Conservation (phyloP, 2,888 invertebrate genomes). For the Ochropleura leucogaster region DNA sequence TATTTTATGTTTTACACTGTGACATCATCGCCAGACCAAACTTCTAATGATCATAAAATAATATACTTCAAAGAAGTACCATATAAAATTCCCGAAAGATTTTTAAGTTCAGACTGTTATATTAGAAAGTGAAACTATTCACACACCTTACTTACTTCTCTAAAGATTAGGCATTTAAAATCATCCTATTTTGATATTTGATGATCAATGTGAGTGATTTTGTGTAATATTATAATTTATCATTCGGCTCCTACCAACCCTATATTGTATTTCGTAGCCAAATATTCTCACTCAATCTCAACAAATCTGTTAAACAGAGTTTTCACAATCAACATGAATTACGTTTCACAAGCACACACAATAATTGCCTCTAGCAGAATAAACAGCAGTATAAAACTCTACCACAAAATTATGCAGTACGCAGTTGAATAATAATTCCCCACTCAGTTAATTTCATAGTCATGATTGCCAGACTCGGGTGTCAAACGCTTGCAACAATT, state of each 20-base stretch:
- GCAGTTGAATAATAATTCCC: constrained; percentile 35
- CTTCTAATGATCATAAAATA: not conserved
- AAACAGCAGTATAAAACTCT: not conserved
- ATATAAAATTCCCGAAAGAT: no score
- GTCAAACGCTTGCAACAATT: constrained; percentile 60
- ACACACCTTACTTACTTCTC: no score
- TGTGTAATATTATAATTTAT: not conserved
- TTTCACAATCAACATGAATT: not conserved
- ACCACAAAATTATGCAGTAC: constrained; percentile 29
- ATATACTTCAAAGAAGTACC: no score
- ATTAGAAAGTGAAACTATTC: not conserved
- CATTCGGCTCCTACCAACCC: not conserved
- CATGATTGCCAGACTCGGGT: constrained; percentile 49
- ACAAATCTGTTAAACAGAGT: not conserved
- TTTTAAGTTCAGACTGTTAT: no score
- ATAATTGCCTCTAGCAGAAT: not conserved
- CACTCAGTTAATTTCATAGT: constrained; percentile 48
- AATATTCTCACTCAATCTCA: not conserved
- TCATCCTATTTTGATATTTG: not conserved
- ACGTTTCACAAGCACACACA: not conserved
- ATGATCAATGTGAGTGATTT: not conserved
- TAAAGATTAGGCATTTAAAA: not conserved
- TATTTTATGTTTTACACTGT: not conserved
- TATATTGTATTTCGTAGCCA: not conserved
- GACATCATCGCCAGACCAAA: not conserved